Conservation (phyloP, 2,888 invertebrate species). For the Drosophila merina region DNA sequence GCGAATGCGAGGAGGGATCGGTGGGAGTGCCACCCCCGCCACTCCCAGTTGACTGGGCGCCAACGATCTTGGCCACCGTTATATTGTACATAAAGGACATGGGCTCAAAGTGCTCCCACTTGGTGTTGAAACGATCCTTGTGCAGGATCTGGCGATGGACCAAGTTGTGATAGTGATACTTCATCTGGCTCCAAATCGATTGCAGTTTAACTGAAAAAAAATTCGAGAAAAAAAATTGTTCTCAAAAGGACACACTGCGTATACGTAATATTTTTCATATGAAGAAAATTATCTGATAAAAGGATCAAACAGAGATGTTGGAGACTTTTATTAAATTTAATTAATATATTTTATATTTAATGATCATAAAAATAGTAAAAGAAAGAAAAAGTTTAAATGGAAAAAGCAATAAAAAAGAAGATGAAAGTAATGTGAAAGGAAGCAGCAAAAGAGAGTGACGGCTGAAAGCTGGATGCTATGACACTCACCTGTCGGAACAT, state of each 20-base stretch:
- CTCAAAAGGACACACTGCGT: background rate
- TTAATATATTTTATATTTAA: background rate
- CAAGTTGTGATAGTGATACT: constrained; percentile 81
- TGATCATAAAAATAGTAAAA: background rate
- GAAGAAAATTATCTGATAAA: too few species aligned
- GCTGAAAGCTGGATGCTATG: background rate
- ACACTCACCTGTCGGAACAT: constrained; percentile 81
- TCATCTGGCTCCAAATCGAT: constrained; percentile 82
- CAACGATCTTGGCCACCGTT: constrained; percentile 81
- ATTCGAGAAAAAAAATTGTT: background rate
- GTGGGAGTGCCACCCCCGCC: constrained; percentile 1
- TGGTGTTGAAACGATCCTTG: constrained; percentile 81
- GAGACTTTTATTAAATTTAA: too few species aligned
- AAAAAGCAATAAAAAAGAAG: background rate
- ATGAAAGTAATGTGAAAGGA: background rate
- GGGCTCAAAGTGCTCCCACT: constrained; percentile 82
- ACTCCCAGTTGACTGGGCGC: constrained; percentile 58
- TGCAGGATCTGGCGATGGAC: constrained; percentile 81
- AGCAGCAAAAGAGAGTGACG: background rate
- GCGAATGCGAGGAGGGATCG: constrained; percentile 17
- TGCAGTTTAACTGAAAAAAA: constrained; percentile 72
- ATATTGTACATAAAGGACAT: constrained; percentile 83
- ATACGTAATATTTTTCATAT: background rate
- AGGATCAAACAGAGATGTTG: background rate
- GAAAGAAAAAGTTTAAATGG: too few species aligned